Evolutionary conservation across 2,888 invertebrate species (phyloP).

Genomic region (Augochlorella aurata): DNA sequence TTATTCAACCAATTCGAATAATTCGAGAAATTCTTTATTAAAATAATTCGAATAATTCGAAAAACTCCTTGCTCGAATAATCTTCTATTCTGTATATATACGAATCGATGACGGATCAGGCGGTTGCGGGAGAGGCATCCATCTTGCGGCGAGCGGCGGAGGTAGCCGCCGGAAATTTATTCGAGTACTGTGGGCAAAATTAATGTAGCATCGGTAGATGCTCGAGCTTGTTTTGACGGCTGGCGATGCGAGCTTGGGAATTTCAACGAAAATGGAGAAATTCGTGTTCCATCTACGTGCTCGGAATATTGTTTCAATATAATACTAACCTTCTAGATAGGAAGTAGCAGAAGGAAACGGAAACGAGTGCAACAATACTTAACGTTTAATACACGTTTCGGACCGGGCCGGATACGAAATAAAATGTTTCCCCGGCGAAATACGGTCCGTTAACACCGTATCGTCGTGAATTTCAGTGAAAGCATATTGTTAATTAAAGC

Average conservation of each 20-base stretch:
- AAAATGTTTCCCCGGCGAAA: constrained; percentile 6
- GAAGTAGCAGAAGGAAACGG: neutral
- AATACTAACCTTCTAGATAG: neutral
- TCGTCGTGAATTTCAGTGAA: neutral
- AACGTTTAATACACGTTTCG: neutral
- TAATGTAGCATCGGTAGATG: no score
- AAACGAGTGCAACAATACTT: neutral
- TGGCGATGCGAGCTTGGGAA: neutral
- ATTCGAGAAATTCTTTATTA: no score
- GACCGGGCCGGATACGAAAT: neutral
- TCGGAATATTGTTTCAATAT: neutral
- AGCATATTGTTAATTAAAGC: neutral
- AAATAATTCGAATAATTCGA: no score
- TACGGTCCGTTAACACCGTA: neutral
- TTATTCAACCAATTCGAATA: no score
- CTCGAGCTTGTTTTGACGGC: no score
- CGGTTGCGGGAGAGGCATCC: no score
- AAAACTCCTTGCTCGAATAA: no score
- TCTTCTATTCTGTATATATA: no score
- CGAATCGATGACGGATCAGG: no score
- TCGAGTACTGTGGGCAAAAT: no score
- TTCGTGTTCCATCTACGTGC: neutral
- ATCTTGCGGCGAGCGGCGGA: no score
- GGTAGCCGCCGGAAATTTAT: no score
- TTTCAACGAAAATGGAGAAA: neutral